A percentile compares a stretch with the other conserved stretches of the same genome.
Evolutionary conservation across 1,140 invertebrate genomes (phyloP).

Genomic region (Calliopsis andreniformis): DNA sequence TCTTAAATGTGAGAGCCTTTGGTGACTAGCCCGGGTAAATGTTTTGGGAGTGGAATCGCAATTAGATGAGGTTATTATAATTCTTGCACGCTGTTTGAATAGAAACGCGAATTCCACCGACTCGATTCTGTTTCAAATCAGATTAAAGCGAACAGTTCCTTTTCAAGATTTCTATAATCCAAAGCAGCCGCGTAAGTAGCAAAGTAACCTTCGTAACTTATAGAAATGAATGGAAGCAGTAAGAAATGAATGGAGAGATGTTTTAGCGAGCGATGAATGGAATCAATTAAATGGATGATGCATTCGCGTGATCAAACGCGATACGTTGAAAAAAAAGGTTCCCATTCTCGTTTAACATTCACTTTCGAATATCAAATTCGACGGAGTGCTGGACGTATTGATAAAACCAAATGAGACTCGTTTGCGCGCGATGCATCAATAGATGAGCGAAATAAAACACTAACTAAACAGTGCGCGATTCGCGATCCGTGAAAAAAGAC

Average conservation of each 20-base stretch:
- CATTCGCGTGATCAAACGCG: slow-evolving; percentile 31
- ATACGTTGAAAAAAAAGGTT: slow-evolving; percentile 27
- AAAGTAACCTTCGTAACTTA: no score
- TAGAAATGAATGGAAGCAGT: neutral
- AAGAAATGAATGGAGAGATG: neutral
- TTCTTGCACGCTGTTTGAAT: no score
- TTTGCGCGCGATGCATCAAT: slow-evolving; percentile 20
- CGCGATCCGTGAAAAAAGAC: slow-evolving; percentile 10
- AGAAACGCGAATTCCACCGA: no score
- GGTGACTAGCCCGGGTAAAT: no score
- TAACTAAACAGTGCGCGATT: slow-evolving; percentile 17
- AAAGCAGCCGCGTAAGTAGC: no score
- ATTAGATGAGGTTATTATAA: no score
- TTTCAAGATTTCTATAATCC: no score
- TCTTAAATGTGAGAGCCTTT: no score
- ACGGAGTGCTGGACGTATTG: slow-evolving; percentile 15
- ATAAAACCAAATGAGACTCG: slow-evolving; percentile 28
- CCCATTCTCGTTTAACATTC: slow-evolving; percentile 11
- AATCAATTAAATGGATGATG: slow-evolving; percentile 23
- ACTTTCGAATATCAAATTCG: slow-evolving; percentile 42
- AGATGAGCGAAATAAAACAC: neutral
- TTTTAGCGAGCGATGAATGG: neutral
- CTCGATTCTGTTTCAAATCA: neutral
- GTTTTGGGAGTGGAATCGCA: no score
- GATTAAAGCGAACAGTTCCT: no score